Percentiles rank a stretch among this genome's conserved stretches.
phyloP scores from a whole-genome alignment of 2,797 vertebrate species.

The Onychomys leucogaster region DNA sequence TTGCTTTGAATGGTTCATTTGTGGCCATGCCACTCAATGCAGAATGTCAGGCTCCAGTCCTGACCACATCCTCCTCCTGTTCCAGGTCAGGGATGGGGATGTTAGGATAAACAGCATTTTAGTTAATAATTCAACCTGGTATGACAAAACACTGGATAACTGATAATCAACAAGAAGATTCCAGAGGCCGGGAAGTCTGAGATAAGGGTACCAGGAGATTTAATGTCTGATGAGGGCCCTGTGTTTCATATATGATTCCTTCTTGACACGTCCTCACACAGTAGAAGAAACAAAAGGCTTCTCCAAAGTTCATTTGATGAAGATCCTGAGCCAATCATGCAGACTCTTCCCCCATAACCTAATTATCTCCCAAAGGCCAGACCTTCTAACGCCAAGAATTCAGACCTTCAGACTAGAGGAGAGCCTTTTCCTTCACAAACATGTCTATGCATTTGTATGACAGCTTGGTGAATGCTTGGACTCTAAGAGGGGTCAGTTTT shows the following conservation, averaged over 20 bases:
- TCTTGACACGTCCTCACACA: background rate
- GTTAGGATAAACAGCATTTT: background rate
- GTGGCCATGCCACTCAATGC: background rate
- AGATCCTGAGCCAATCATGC: background rate
- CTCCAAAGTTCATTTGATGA: background rate
- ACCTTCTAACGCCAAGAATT: background rate
- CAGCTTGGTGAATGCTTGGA: background rate
- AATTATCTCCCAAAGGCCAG: background rate
- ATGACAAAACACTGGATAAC: background rate
- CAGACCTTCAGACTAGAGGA: background rate
- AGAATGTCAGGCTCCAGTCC: conserved; percentile 9
- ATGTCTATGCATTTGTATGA: background rate
- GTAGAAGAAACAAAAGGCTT: background rate
- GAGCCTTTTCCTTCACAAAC: background rate
- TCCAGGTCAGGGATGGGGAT: background rate
- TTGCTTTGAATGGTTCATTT: background rate
- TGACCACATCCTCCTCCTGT: background rate
- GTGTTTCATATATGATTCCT: background rate
- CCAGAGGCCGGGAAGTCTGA: background rate
- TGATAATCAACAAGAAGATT: background rate
- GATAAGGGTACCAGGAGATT: background rate
- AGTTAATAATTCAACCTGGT: background rate
- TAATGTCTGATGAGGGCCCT: background rate
- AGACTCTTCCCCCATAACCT: background rate
- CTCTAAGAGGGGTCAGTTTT: conserved; percentile 19